Base-by-base conservation (phyloP, 2,888 invertebrate genomes). In the Digitonthophagus gazella region DNA sequence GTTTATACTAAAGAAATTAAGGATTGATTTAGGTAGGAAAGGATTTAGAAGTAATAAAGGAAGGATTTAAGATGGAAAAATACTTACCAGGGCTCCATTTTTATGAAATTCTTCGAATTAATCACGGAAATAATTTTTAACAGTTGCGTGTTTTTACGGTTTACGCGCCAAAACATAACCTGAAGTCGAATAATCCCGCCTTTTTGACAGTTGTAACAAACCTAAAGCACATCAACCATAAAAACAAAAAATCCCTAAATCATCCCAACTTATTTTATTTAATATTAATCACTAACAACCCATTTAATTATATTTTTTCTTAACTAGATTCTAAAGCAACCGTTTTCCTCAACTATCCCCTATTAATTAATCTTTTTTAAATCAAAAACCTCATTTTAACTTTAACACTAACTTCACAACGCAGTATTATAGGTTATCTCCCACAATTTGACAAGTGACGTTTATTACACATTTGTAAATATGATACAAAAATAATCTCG, bases 41-140 rank as follows among this genome's bases (percentile, higher is more conserved):
- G 61, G 61, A 19, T 61, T 61, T 15, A 15, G 58, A 15, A 4
- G 16, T 58, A 44, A 44, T 44, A 5, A 2, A 4, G 8, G 15
- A 2, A 6, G 61, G 61, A 14, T n/a, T 61, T 16, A 8, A 19
- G 18, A 6, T 5, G 61, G 11, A n/a, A 20, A 5, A 19, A 19
- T 61, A 57, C 61, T 61, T 61, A 61, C 61, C 61, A 61, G 61
- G 61, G 61, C 61, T 61, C 61, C 61, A 61, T 61, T 61, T n/a
- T 15, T 1, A 19, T 16, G 5, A 19, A 61, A 61, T 19, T 19
- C 18, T 61, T 61, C 18, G 61, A 61, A 61, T n/a, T 8, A 61
- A 15, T n/a, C 61, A 61, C 19, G 11, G 61, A 18, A 19, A 19
- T n/a, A 61, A 6, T 61, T 61, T 61, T 8, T n/a, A 19, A 16